Conservation (phyloP, 2,113 vertebrate genomes). For the Cygnus atratus region DNA sequence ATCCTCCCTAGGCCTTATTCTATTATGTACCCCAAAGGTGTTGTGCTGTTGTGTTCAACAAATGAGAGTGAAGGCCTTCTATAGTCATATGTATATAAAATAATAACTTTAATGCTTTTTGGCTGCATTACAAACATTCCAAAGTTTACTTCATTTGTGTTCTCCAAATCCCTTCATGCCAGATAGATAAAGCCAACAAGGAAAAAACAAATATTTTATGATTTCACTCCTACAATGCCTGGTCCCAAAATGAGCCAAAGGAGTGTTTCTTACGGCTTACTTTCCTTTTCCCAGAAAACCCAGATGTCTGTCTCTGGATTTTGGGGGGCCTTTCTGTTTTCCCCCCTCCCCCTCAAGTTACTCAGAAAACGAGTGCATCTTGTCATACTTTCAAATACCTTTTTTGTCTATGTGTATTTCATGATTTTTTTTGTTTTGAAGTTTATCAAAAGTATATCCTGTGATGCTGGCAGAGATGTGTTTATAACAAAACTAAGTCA, state of each 20-base stretch:
- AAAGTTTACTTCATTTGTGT: not conserved
- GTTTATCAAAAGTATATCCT: not conserved
- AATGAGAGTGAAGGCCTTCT: not conserved
- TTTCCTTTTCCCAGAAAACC: not conserved
- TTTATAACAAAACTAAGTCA: not conserved
- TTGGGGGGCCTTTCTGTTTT: not conserved
- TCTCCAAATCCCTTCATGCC: not conserved
- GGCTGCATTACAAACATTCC: not conserved
- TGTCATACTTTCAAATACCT: not conserved
- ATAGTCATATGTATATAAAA: not conserved
- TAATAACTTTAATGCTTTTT: not conserved
- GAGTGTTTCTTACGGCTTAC: not conserved
- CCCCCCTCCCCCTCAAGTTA: not conserved
- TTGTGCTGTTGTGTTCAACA: not conserved
- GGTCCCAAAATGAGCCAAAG: not conserved
- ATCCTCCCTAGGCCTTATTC: not conserved
- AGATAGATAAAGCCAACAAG: not conserved
- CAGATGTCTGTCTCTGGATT: not conserved
- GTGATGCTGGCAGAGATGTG: fast-evolving
- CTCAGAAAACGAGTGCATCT: not conserved
- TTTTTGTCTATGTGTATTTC: no score
- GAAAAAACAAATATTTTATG: not conserved
- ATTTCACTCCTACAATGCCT: not conserved
- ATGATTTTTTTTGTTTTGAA: not conserved
- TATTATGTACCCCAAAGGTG: not conserved